phyloP scores from a whole-genome alignment of 2,797 vertebrate species.

The Oryzias dopingdopingensis region DNA sequence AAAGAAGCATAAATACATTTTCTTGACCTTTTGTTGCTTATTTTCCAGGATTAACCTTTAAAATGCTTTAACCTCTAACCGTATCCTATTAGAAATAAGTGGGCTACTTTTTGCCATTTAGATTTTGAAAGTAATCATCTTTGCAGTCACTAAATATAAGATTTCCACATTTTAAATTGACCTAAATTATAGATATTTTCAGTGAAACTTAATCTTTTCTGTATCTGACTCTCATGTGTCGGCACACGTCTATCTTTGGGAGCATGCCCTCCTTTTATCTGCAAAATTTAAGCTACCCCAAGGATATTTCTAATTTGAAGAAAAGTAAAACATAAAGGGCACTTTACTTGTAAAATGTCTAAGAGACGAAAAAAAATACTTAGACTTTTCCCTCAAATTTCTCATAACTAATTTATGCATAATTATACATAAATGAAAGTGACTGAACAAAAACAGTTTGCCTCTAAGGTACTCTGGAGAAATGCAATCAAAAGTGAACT shows the following conservation, averaged over 20 bases:
- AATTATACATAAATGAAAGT: conserved; percentile 58
- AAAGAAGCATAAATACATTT: conserved; percentile 4
- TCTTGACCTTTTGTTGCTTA: not conserved
- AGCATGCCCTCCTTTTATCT: conserved; percentile 10
- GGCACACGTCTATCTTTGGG: conserved; percentile 8
- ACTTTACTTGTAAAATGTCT: not conserved
- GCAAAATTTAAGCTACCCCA: conserved; percentile 11
- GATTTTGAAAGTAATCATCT: too few relatives aligned
- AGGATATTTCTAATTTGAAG: not conserved
- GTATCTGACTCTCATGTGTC: conserved; percentile 16
- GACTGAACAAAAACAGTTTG: conserved; percentile 66
- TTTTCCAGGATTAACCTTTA: not conserved
- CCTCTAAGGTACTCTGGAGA: conserved; percentile 65
- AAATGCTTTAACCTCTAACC: not conserved
- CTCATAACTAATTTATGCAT: conserved; percentile 37
- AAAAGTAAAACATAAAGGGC: conserved; percentile 1
- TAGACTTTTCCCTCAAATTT: conserved; percentile 18
- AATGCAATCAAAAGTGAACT: conserved; percentile 76
- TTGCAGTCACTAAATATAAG: too few relatives aligned
- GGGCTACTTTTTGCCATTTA: too few relatives aligned
- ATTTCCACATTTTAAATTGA: not conserved
- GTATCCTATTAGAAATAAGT: not conserved
- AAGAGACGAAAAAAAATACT: not conserved
- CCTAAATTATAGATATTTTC: not conserved
- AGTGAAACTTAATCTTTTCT: not conserved